Evolutionary conservation across 92 coral and sea anemone genomes (phyloP), one percentile per base, ranked within the genome.

Genomic region (Siderastrea radians): DNA sequence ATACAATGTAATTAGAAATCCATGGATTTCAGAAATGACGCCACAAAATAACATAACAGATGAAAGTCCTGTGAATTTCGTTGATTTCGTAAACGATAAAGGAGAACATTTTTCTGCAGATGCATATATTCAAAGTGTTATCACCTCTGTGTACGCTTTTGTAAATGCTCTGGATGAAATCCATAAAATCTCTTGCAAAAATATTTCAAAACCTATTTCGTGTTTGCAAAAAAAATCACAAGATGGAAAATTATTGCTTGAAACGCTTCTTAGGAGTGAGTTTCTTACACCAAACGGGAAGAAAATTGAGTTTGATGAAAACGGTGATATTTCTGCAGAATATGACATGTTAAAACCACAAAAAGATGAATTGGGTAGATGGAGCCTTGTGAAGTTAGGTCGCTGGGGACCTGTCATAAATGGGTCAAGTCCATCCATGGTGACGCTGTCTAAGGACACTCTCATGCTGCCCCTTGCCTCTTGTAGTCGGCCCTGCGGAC

Each of bases 121-220:
- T 75, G 63, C 38, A 44, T 86, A 82, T 48, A 79, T 91, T 60
- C 78, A 86, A 72, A 89, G 89, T 70, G 91, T 90, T 4, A 79
- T 91, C 1, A 82, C 57, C 66, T 87, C 92, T 19, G 92, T 91
- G 45, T 87, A 88, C 59, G 67, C 94, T 44, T 83, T 88, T 68
- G 92, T 84, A 62, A 49, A 88, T 17, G 94, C 90, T 4, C 87
- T 91, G n/a, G 88, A 74, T 9, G 65, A 87, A 65, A 88, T 91
- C 63, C 77, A 65, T 66, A 52, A 64, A 67, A 48, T 17, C 5
- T 75, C 49, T 26, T 91, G 93, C 79, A 74, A 50, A 12, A 75
- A 78, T 78, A 60, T 2, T 47, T 16, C 90, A 6, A 47, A 16
- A 14, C 57, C 66, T 5, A 57, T 44, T 26, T 45, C 57, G 14